phyloP scores from a whole-genome alignment of 2,113 vertebrate species.

The Triplophysa dalaica region DNA sequence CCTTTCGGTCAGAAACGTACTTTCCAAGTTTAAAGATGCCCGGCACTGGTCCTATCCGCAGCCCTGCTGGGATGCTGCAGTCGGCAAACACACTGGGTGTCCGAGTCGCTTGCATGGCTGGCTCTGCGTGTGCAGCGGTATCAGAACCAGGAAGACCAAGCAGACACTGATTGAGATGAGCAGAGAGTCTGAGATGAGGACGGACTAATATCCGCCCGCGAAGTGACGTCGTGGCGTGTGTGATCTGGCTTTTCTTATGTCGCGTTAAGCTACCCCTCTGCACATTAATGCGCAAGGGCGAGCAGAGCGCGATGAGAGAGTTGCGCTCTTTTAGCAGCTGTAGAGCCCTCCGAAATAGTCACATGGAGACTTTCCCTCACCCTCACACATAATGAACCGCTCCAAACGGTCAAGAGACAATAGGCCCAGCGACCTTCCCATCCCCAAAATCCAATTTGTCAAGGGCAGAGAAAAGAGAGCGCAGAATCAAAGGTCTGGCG shows the following conservation, averaged over 20 bases:
- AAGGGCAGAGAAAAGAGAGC: constrained; percentile 98
- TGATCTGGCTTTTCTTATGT: constrained; percentile 90
- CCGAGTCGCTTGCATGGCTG: constrained; percentile 84
- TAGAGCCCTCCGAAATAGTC: constrained; percentile 88
- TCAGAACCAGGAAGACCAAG: constrained; percentile 76
- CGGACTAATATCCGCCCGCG: constrained; percentile 89
- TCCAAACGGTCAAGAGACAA: constrained; percentile 96
- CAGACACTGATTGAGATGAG: constrained; percentile 65
- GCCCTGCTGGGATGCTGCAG: constrained; percentile 91
- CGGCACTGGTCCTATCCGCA: constrained; percentile 90
- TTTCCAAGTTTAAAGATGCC: constrained; percentile 95
- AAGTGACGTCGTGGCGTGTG: constrained; percentile 85
- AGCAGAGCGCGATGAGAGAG: constrained; percentile 88
- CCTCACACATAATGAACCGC: constrained; percentile 92
- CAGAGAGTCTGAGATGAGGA: constrained; percentile 73
- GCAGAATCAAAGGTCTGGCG: constrained; percentile 98
- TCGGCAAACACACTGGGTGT: constrained; percentile 88
- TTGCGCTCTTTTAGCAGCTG: constrained; percentile 88
- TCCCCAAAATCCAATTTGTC: constrained; percentile 99
- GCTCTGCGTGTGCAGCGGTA: constrained; percentile 72
- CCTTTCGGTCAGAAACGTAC: constrained; percentile 94
- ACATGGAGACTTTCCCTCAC: constrained; percentile 98
- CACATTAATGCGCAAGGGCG: constrained; percentile 77
- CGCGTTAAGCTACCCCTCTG: constrained; percentile 80
- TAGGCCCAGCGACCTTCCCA: constrained; percentile 99